Evolutionary conservation across 2,113 vertebrate species (phyloP), one percentile per base, ranked within the genome.

Genomic region (Dissostichus mawsoni): DNA sequence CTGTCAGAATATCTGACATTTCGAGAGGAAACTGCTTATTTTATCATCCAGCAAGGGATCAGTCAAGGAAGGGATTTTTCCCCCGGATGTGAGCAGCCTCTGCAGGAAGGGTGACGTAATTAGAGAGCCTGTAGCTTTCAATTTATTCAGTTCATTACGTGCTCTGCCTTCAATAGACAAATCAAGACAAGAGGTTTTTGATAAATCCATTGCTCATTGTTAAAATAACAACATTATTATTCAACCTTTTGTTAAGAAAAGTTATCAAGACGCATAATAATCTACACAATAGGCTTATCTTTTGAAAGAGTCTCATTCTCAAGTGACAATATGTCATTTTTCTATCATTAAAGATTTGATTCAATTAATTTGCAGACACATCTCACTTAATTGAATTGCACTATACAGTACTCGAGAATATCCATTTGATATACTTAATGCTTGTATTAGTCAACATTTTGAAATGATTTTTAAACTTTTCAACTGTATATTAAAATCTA

Each of bases 21-120:
- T 74, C 10, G 16, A 55, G 8, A 64, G 29, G 51, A 69, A 48
- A 58, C 12, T 65, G 29, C 11, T 76, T n/a, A 20, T 16, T 51
- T 64, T 29, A 29, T 76, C 45, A 70, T 18, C 20, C 23, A 33
- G 13, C 10, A n/a, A n/a, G 45, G 11, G 11, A 77, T 73, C 23
- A 78, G 48, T 65, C 17, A 23, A 52, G 55, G 47, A 53, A 53
- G 17, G 9, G 18, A 16, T 33, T 62, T 59, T 33, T 47, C 53
- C 5, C 8, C 3, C 18, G 8, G 18, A 45, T 59, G 69, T 69
- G 14, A 69, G 50, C 69, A 64, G 48, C 55, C 7, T 58, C n/a
- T 56, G 57, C 23, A 64, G 53, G 29, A 74, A 74, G 44, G 44
- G 29, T 29, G 29, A 41, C n/a, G 29, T 58, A 62, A 68, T 61